phyloP scores from a whole-genome alignment of 2,113 vertebrate species.

The Cervus canadensis region DNA sequence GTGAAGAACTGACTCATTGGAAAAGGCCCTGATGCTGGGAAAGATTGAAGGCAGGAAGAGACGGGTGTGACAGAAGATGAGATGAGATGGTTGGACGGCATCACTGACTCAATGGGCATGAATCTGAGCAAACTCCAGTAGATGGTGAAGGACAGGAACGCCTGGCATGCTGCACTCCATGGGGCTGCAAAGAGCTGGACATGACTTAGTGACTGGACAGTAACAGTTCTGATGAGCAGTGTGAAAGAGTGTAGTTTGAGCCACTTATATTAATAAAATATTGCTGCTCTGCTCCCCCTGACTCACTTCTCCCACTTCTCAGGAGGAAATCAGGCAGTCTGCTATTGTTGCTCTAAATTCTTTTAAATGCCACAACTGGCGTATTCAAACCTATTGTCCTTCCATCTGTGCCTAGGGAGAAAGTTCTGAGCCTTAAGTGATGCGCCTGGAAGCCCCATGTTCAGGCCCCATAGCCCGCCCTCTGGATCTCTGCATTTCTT shows the following conservation, averaged over 20 bases:
- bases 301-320: neutral
- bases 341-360: neutral
- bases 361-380: neutral
- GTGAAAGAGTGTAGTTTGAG: neutral
- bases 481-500: neutral
- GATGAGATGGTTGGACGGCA: neutral
- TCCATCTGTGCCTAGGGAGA: neutral
- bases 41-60: neutral
- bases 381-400: neutral
- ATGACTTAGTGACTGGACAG: neutral
- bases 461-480: neutral
- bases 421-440: neutral
- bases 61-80: neutral
- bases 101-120: neutral
- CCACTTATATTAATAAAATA: neutral
- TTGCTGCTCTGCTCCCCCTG: neutral
- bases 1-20: neutral
- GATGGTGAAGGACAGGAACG: neutral
- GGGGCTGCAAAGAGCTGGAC: neutral
- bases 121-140: neutral
- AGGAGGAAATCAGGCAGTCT: neutral
- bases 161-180: neutral
- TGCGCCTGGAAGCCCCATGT: neutral
- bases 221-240: neutral
- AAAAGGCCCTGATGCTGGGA: neutral